Evolutionary conservation across 2,113 vertebrate genomes (phyloP), one percentile per base, ranked within the genome.

Genomic region (Astatotilapia flaviijosephi): DNA sequence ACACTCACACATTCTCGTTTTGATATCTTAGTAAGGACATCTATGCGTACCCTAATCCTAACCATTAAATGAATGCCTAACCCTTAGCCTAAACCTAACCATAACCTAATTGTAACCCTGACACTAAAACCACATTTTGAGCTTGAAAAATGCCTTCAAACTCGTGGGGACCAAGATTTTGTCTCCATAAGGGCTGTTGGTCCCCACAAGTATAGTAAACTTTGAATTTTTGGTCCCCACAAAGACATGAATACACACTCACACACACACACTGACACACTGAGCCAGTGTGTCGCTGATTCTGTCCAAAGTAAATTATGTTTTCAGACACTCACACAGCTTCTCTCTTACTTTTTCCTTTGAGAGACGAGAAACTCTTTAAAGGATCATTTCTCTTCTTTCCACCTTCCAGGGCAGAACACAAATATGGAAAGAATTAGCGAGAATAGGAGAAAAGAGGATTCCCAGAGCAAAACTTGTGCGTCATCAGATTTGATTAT

Each of bases 401-500:
- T 86, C 65, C 62, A 26, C 77, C 45, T 56, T 83, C 15, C 15
- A n/a, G 10, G 17, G 58, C 9, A 68, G 56, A 84, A 83, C 79
- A 53, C 31, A 77, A 83, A 89, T n/a, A 80, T 65, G 87, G 79
- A 90, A 85, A 85, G 40, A 83, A 47, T 85, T 82, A 35, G 26
- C 9, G 45, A 70, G 15, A 45, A 73, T 33, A 26, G 80, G 56
- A 73, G 79, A 80, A 62, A 82, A 8, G 28, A 88, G 55, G 35
- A 35, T 35, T 85, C 75, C 9, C 54, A 54, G 56, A 40, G 53
- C 77, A 79, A 62, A 75, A 60, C 73, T 35, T 83, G 49, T 92
- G 88, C 70, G 73, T 94, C 91, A 94, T 83, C 31, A 70, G 23
- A 33, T 92, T 86, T 81, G 82, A 89, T 94, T 54, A 81, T 70